Conservation (phyloP, 2,888 invertebrate species). For the Neoascia interrupta region DNA sequence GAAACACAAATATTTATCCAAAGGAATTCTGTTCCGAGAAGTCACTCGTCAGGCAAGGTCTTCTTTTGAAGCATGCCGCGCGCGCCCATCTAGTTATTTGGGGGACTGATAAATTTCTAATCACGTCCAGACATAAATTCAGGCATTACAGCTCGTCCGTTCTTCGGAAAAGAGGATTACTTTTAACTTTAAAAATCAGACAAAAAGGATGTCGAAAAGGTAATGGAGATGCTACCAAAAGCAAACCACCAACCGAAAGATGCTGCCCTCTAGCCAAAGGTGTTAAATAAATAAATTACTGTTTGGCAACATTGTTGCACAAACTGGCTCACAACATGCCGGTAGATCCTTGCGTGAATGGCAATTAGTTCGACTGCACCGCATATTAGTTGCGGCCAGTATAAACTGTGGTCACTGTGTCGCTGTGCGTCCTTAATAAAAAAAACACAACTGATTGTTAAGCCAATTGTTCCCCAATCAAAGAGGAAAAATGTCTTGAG, state of each 20-base stretch:
- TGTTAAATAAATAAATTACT: constrained; percentile 33
- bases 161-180: constrained; percentile 32
- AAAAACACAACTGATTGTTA: no score
- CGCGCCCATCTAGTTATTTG: no score
- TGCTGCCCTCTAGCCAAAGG: background rate
- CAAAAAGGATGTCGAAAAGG: constrained; percentile 11
- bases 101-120: constrained; percentile 44
- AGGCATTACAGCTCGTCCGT: constrained; percentile 52
- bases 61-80: no score
- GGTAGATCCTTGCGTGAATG: no score
- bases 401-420: no score
- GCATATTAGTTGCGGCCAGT: no score
- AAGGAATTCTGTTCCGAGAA: constrained; percentile 32
- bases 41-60: no score
- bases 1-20: constrained; percentile 54
- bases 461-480: no score
- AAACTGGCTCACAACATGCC: no score
- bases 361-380: no score
- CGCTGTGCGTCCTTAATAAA: no score
- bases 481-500: no score
- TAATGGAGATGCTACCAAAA: background rate
- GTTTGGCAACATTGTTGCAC: constrained; percentile 54
- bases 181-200: background rate
- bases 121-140: constrained; percentile 65
- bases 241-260: constrained; percentile 10